A percentile compares a stretch with the other conserved stretches of the same genome.
These are phyloP conservation scores for Enteromius paludinosus DNA, from an alignment of 2,797 vertebrate species.

Conservation along the genomic window DNA sequence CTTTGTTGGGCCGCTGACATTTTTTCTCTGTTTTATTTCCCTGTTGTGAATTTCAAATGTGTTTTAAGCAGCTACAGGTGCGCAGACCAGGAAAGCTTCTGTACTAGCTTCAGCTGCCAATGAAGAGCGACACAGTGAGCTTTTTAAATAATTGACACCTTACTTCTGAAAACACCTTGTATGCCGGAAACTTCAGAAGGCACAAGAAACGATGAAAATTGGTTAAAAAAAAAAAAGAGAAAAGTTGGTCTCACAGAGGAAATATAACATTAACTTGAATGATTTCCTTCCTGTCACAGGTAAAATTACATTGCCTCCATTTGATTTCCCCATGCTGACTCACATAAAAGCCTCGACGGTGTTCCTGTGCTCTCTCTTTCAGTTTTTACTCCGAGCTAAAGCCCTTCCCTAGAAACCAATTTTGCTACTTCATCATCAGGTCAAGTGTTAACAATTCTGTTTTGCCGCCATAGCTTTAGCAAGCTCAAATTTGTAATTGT, in stretches of 20 bases:
- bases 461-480: conserved; percentile 70
- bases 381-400: conserved; percentile 63
- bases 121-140: conserved; percentile 12
- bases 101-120: neutral
- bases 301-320: conserved; percentile 52
- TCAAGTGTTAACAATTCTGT: conserved; percentile 78
- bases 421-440: conserved; percentile 73
- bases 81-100: conserved; percentile 1
- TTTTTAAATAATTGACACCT: conserved; percentile 38
- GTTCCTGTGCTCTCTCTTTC: conserved; percentile 63
- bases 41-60: conserved; percentile 21
- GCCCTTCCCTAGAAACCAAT: conserved; percentile 73
- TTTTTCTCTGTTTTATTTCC: neutral
- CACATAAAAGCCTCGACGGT: conserved; percentile 56
- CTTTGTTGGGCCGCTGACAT: conserved; percentile 37
- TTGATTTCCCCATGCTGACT: conserved; percentile 61
- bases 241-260: conserved; percentile 52
- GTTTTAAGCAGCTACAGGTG: conserved; percentile 28
- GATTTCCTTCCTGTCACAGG: conserved; percentile 49
- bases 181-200: conserved; percentile 23
- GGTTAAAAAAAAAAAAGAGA: neutral
- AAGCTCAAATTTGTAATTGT: conserved; percentile 75
- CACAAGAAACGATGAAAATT: conserved; percentile 21
- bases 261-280: conserved; percentile 52
- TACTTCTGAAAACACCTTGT: conserved; percentile 30